Conservation (phyloP, 2,797 vertebrate species). For the Morelia viridis region DNA sequence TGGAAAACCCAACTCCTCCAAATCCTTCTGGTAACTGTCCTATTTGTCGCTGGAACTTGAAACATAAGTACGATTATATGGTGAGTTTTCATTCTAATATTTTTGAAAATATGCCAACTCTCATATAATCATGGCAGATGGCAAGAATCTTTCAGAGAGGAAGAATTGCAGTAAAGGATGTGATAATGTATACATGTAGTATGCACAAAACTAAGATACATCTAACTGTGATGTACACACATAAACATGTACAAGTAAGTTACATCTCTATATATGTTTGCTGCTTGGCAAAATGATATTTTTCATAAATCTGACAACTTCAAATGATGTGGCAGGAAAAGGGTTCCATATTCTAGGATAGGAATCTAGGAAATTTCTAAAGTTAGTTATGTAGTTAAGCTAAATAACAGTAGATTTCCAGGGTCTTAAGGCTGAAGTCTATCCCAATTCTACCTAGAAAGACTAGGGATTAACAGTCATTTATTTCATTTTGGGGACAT, state of each 20-base stretch:
- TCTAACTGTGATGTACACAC: background rate
- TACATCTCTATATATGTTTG: background rate
- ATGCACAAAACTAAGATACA: background rate
- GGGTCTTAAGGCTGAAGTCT: background rate
- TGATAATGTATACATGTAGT: background rate
- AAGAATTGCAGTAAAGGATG: background rate
- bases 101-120: background rate
- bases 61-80: constrained; percentile 89
- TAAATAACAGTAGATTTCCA: background rate
- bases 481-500: background rate
- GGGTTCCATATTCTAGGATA: background rate
- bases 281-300: background rate
- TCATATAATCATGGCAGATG: background rate
- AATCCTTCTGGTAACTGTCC: constrained; percentile 92
- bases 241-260: background rate
- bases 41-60: constrained; percentile 96
- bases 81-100: constrained; percentile 74
- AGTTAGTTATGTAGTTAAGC: background rate
- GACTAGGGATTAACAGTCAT: background rate
- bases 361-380: background rate
- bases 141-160: background rate
- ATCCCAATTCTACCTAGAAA: background rate
- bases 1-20: constrained; percentile 77
- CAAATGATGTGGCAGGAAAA: background rate
- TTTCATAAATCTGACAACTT: background rate